Evolutionary conservation across 2,888 invertebrate species (phyloP).

Genomic region (Chalcosyrphus nemorum): DNA sequence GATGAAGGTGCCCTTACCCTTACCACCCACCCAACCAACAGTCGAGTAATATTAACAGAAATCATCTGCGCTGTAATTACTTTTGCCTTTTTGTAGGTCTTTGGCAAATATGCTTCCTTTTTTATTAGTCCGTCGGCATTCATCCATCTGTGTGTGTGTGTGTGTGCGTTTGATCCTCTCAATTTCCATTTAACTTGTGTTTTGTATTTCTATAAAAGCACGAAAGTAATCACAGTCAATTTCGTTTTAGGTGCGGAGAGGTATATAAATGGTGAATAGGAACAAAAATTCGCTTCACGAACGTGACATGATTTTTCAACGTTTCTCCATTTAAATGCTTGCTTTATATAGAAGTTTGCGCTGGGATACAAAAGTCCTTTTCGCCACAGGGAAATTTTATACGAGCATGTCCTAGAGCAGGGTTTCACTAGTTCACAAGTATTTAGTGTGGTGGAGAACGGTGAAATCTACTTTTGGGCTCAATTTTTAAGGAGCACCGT

Average conservation of each 20-base stretch:
- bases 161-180: slow-evolving; percentile 35
- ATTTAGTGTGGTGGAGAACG: slow-evolving; percentile 15
- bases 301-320: slow-evolving; percentile 63
- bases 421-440: slow-evolving; percentile 22
- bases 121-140: slow-evolving; percentile 42
- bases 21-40: background rate
- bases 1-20: background rate
- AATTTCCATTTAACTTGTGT: slow-evolving; percentile 44
- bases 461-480: background rate
- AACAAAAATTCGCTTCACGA: slow-evolving; percentile 26
- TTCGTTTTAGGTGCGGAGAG: slow-evolving; percentile 47
- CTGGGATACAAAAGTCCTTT: slow-evolving; percentile 1
- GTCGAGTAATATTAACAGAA: slow-evolving; percentile 1
- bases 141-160: slow-evolving; percentile 27
- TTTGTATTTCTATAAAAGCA: slow-evolving; percentile 31
- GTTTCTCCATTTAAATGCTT: slow-evolving; percentile 38
- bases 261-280: slow-evolving; percentile 39
- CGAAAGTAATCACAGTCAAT: slow-evolving; percentile 65
- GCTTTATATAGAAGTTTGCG: background rate
- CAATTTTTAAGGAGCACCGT: background rate
- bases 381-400: background rate
- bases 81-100: slow-evolving; percentile 32
- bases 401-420: background rate
- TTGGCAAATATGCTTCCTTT: slow-evolving; percentile 39
- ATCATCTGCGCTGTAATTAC: slow-evolving; percentile 39